Conservation (phyloP, 2,888 invertebrate species). For the Noctua janthina region DNA sequence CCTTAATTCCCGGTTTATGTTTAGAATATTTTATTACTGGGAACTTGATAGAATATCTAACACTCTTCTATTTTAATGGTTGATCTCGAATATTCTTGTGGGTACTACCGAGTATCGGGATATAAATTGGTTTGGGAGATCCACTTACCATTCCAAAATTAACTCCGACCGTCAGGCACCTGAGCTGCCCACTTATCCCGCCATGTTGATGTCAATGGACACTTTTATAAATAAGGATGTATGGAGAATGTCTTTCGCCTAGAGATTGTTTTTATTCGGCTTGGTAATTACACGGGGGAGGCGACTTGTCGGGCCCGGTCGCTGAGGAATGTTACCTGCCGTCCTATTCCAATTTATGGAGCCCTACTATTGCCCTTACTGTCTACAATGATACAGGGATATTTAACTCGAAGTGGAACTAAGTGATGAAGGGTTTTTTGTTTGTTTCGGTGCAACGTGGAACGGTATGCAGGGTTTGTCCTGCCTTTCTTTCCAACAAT, state of each 20-base stretch:
- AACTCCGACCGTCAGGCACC: constrained; percentile 20
- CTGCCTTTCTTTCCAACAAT: not conserved
- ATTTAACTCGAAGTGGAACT: constrained; percentile 41
- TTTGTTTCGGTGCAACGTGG: constrained; percentile 7
- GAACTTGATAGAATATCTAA: not conserved
- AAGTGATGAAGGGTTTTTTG: constrained; percentile 19
- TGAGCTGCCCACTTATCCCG: constrained; percentile 25
- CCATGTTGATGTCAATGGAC: constrained; percentile 68
- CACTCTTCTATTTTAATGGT: not conserved
- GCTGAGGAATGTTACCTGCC: constrained; percentile 80
- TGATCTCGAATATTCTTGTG: not conserved
- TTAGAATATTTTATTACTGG: not conserved
- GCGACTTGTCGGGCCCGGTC: constrained; percentile 60
- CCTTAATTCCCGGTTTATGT: not conserved
- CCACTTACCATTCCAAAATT: constrained; percentile 32
- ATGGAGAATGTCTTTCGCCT: constrained; percentile 76
- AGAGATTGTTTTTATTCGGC: constrained; percentile 75
- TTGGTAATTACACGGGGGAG: constrained; percentile 73
- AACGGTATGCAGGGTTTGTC: not conserved
- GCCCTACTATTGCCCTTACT: constrained; percentile 58
- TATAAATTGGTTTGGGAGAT: not conserved
- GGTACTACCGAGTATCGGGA: not conserved
- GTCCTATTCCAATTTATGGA: constrained; percentile 72
- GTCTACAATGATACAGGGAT: constrained; percentile 57
- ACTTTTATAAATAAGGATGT: constrained; percentile 64